Conservation (phyloP, 64 coral and sea anemone genomes). For the Montipora efflorescens region DNA sequence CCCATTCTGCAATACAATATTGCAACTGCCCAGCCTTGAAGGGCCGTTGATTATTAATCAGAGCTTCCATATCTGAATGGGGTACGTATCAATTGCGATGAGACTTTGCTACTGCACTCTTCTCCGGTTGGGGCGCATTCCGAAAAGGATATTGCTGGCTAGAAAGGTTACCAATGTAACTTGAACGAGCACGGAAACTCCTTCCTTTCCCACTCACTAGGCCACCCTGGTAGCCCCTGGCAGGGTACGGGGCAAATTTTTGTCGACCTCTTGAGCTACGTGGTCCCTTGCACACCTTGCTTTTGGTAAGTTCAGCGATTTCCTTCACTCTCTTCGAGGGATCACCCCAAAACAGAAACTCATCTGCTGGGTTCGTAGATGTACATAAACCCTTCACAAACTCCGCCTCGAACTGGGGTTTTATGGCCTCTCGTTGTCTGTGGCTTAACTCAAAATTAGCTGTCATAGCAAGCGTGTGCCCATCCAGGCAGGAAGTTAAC, state of each 20-base stretch:
- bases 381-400: constrained; percentile 67
- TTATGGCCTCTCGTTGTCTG: constrained; percentile 52
- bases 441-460: constrained; percentile 52
- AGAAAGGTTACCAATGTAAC: too few relatives aligned
- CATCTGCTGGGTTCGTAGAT: constrained; percentile 56
- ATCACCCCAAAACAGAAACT: constrained; percentile 43
- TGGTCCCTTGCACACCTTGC: constrained; percentile 18
- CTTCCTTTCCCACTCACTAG: background rate
- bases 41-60: background rate
- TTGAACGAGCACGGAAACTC: background rate
- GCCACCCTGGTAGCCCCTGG: background rate
- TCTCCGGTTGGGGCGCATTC: constrained; percentile 58
- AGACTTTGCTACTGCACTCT: constrained; percentile 32
- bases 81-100: constrained; percentile 33
- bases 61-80: background rate
- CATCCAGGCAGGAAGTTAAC: constrained; percentile 49
- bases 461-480: constrained; percentile 48
- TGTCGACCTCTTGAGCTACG: constrained; percentile 16
- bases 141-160: constrained; percentile 34
- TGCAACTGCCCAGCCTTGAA: too few relatives aligned
- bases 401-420: constrained; percentile 46
- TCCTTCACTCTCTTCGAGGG: constrained; percentile 58
- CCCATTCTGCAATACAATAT: too few relatives aligned
- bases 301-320: constrained; percentile 53
- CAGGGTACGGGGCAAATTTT: constrained; percentile 47